A percentile compares a stretch with the other conserved stretches of the same genome.
These are phyloP conservation scores for Bettongia penicillata DNA, from an alignment of 2,113 vertebrate genomes.

Conservation along the genomic window DNA sequence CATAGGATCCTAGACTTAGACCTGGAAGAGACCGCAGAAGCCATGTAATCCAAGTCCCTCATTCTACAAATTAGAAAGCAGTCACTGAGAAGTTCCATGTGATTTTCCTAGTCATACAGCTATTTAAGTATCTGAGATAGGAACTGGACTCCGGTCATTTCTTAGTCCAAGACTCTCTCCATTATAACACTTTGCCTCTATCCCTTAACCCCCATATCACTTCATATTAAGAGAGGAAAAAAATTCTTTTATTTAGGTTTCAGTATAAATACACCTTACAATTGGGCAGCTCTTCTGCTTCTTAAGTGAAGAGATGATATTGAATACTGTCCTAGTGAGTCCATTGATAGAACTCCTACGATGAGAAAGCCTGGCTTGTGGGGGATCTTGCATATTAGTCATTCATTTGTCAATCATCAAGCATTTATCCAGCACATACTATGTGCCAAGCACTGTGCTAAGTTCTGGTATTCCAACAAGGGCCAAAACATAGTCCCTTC, in stretches of 20 bases:
- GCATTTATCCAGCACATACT: background rate
- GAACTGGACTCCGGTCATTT: background rate
- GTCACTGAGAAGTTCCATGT: background rate
- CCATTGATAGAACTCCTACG: background rate
- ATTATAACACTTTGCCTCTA: background rate
- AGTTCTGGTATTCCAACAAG: background rate
- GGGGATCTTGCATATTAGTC: background rate
- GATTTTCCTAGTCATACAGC: background rate
- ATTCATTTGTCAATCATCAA: background rate
- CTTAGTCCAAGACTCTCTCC: background rate
- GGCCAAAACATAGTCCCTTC: background rate
- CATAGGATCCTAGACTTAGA: background rate
- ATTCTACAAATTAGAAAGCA: background rate
- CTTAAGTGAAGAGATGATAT: conserved; percentile 16
- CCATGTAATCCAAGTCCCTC: background rate
- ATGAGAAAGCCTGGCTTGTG: background rate
- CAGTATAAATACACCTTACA: conserved; percentile 4
- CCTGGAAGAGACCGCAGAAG: background rate
- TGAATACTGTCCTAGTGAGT: conserved; percentile 16
- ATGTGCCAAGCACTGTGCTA: background rate
- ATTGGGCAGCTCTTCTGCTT: conserved; percentile 3
- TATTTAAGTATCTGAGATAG: background rate
- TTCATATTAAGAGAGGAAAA: background rate
- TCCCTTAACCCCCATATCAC: background rate
- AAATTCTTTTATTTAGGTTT: conserved; percentile 47